A percentile compares a stretch with the other conserved stretches of the same genome.
phyloP scores from a whole-genome alignment of 2,113 vertebrate genomes.

The Gadus chalcogrammus region DNA sequence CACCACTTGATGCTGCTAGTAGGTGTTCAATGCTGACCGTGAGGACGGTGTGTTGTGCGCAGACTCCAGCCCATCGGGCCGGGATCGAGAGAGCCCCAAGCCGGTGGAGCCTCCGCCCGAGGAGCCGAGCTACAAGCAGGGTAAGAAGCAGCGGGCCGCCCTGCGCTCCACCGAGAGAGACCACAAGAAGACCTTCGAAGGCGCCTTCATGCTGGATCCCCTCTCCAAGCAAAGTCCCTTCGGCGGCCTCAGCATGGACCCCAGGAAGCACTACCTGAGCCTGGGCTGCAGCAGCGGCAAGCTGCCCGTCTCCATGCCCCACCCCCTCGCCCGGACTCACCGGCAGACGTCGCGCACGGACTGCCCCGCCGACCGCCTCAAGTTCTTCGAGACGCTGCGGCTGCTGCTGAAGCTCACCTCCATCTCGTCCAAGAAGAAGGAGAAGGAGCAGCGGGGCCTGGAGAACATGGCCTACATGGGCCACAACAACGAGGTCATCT shows the following conservation, averaged over 20 bases:
- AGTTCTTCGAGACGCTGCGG: conserved; percentile 96
- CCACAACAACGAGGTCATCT: conserved; percentile 95
- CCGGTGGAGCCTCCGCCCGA: conserved; percentile 72
- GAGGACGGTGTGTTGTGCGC: background rate
- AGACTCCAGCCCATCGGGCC: conserved; percentile 73
- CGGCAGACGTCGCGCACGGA: conserved; percentile 96
- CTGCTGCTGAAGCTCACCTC: conserved; percentile 97
- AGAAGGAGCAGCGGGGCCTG: conserved; percentile 92
- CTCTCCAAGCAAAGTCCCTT: conserved; percentile 82
- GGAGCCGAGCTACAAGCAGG: conserved; percentile 86
- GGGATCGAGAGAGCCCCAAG: conserved; percentile 66
- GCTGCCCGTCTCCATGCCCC: conserved; percentile 87
- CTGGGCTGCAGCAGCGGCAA: conserved; percentile 91
- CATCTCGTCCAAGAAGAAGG: conserved; percentile 99
- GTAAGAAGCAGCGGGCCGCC: conserved; percentile 83
- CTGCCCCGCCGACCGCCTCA: conserved; percentile 93
- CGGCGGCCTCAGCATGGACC: conserved; percentile 82
- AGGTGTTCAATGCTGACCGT: background rate
- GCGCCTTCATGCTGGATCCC: conserved; percentile 90
- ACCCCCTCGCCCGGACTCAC: conserved; percentile 84
- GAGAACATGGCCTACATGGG: conserved; percentile 89
- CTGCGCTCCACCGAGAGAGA: conserved; percentile 87
- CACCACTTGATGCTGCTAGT: background rate
- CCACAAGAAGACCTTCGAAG: conserved; percentile 90
- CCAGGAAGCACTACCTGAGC: conserved; percentile 97